Percentiles rank a stretch among this genome's conserved stretches.
phyloP scores from a whole-genome alignment of 2,888 invertebrate species.

The Pollenia griseotomentosa region DNA sequence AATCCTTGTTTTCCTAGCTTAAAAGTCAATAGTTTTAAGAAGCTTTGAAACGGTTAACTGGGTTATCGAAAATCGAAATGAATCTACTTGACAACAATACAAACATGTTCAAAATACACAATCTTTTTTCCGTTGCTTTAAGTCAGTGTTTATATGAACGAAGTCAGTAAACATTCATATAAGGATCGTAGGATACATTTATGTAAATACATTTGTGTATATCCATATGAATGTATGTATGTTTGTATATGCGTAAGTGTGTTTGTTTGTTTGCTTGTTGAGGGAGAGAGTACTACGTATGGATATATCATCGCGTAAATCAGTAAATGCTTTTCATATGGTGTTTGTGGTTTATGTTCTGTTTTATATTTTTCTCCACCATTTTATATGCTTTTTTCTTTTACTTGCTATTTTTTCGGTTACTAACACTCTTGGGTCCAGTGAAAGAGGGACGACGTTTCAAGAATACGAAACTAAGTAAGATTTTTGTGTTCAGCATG shows the following conservation, averaged over 20 bases:
- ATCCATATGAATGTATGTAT: not conserved
- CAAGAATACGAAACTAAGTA: conserved; percentile 55
- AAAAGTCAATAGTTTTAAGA: too few relatives aligned
- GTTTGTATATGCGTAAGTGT: conserved; percentile 1
- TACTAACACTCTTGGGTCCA: conserved; percentile 48
- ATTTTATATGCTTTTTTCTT: conserved; percentile 34
- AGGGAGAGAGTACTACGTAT: not conserved
- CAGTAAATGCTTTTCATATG: conserved; percentile 69
- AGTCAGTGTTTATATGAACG: not conserved
- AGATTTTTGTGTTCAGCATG: conserved; percentile 56
- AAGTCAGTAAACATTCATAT: not conserved
- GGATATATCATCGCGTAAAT: conserved; percentile 64
- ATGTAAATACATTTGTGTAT: conserved; percentile 12
- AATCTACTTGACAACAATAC: conserved; percentile 36
- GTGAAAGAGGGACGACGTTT: conserved; percentile 56
- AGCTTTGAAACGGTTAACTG: not conserved
- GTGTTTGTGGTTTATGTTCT: conserved; percentile 63
- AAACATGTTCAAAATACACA: conserved; percentile 36
- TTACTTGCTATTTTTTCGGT: conserved; percentile 19
- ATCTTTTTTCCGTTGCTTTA: conserved; percentile 36
- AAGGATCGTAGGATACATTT: conserved; percentile 37
- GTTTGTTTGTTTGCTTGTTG: conserved; percentile 1
- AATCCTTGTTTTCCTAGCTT: too few relatives aligned
- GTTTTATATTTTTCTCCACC: conserved; percentile 59
- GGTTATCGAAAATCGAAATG: conserved; percentile 33